Evolutionary conservation across 2,888 invertebrate species (phyloP).

Genomic region (Lochmaea crataegi): DNA sequence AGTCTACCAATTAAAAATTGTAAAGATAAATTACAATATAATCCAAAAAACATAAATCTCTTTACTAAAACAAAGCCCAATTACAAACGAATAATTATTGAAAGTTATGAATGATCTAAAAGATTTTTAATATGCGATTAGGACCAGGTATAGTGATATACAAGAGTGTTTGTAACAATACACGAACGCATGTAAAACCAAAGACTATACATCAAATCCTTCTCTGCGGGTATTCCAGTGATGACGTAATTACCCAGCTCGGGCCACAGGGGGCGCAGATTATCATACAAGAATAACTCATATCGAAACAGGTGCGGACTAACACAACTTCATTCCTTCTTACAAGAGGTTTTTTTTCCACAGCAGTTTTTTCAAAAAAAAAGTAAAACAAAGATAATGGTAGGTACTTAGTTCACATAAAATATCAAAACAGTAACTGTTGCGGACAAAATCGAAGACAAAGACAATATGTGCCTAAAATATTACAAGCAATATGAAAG

Average conservation of each 20-base stretch:
- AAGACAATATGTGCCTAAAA: too few species aligned
- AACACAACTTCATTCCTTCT: neutral
- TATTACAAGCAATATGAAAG: too few species aligned
- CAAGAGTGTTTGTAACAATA: slow-evolving; percentile 61
- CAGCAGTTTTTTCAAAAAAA: too few species aligned
- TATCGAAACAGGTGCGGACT: slow-evolving; percentile 47
- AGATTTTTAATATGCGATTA: slow-evolving; percentile 48
- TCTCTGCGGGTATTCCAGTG: slow-evolving; percentile 53
- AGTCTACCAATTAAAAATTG: slow-evolving; percentile 11
- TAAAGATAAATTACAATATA: slow-evolving; percentile 8
- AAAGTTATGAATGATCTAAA: slow-evolving; percentile 50
- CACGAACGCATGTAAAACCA: slow-evolving; percentile 45
- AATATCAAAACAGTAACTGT: too few species aligned
- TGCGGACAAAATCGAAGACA: too few species aligned
- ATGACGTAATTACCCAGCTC: slow-evolving; percentile 63
- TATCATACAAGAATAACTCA: slow-evolving; percentile 62
- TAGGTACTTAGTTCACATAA: too few species aligned
- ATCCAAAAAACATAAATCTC: slow-evolving; percentile 18
- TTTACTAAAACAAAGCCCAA: slow-evolving; percentile 20
- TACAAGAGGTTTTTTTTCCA: neutral
- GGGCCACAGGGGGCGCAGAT: slow-evolving; percentile 60
- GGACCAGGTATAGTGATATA: slow-evolving; percentile 56
- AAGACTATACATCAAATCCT: slow-evolving; percentile 44
- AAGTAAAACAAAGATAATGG: too few species aligned
- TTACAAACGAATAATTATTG: slow-evolving; percentile 35